A percentile compares a stretch with the other conserved stretches of the same genome.
phyloP scores from a whole-genome alignment of 2,888 invertebrate species.

The Drosophila nigricruria region DNA sequence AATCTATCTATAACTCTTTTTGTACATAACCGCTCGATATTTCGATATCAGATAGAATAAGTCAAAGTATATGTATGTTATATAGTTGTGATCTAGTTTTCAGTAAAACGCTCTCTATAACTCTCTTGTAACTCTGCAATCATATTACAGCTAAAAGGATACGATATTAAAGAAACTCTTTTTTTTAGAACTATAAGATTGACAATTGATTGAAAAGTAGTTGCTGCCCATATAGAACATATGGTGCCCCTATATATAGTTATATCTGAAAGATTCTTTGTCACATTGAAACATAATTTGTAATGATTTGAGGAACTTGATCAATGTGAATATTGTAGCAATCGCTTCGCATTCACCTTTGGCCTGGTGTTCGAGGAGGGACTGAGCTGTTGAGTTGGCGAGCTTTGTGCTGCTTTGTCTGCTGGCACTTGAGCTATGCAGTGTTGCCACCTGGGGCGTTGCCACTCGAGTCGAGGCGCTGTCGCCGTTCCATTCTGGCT shows the following conservation, averaged over 20 bases:
- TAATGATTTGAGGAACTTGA: neutral
- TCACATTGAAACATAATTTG: neutral
- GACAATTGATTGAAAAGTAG: neutral
- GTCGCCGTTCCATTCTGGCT: neutral
- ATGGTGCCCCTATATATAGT: neutral
- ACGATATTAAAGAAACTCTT: neutral
- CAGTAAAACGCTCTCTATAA: too few relatives aligned
- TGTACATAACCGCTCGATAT: too few relatives aligned
- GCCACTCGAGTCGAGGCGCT: conserved; percentile 45
- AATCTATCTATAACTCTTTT: too few relatives aligned
- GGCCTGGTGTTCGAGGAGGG: neutral
- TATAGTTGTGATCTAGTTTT: too few relatives aligned
- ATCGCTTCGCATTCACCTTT: conserved; percentile 17
- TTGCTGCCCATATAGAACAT: neutral
- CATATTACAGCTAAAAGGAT: neutral
- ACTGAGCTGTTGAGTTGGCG: neutral
- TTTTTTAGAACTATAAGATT: neutral
- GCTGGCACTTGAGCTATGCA: conserved; percentile 53
- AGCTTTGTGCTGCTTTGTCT: conserved; percentile 1
- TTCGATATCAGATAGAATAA: too few relatives aligned
- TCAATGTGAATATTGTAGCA: neutral
- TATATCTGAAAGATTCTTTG: neutral
- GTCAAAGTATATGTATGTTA: too few relatives aligned
- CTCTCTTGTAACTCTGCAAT: neutral
- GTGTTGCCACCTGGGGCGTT: conserved; percentile 66